These are phyloP conservation scores for Norana najaformis DNA, from an alignment of 2,888 invertebrate species.

Conservation along the genomic window DNA sequence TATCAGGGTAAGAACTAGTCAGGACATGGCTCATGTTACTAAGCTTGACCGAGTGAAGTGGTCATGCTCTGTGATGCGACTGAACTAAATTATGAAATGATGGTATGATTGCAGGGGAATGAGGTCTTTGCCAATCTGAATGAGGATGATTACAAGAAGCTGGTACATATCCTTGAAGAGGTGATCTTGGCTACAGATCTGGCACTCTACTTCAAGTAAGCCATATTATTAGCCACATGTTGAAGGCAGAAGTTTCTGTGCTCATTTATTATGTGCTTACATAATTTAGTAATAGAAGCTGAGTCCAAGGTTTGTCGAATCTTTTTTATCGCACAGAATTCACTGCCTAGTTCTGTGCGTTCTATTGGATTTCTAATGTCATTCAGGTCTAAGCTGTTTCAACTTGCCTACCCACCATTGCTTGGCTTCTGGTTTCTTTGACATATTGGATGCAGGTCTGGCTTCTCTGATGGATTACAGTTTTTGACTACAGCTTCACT, in stretches of 20 bases:
- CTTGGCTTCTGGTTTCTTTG: too few relatives aligned
- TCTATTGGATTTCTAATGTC: too few relatives aligned
- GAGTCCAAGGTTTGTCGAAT: neutral
- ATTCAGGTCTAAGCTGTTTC: too few relatives aligned
- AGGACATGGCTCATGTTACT: neutral
- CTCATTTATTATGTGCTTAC: neutral
- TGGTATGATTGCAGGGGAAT: slow-evolving; percentile 70
- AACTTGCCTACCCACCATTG: too few relatives aligned
- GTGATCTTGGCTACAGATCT: slow-evolving; percentile 61
- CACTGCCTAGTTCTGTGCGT: too few relatives aligned
- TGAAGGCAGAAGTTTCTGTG: neutral
- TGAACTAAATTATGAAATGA: neutral
- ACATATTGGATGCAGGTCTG: too few relatives aligned
- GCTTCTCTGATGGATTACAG: too few relatives aligned
- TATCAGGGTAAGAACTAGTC: neutral
- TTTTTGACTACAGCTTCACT: too few relatives aligned
- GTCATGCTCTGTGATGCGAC: neutral
- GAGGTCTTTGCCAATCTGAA: slow-evolving; percentile 68
- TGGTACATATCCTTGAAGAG: slow-evolving; percentile 56
- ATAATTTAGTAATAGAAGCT: neutral
- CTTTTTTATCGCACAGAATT: too few relatives aligned
- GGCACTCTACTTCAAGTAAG: slow-evolving; percentile 59
- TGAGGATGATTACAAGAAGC: slow-evolving; percentile 55
- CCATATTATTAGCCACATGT: too few relatives aligned
- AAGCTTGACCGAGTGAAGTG: neutral